phyloP scores from a whole-genome alignment of 2,113 vertebrate species.

The Onychostruthus taczanowskii region DNA sequence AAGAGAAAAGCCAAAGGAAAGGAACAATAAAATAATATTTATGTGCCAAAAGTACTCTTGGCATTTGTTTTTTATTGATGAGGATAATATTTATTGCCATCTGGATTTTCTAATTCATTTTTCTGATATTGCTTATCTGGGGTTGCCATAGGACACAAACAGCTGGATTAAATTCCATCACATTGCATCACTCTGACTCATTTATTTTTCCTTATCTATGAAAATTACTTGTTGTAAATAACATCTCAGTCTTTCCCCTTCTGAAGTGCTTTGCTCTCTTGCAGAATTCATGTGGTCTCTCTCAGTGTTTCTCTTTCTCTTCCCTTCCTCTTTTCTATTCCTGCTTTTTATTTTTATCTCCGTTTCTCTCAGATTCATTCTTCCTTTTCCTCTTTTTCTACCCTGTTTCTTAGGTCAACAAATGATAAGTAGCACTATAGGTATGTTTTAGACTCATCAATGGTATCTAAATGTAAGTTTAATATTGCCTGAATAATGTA shows the following conservation, averaged over 20 bases:
- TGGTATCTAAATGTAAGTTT: background rate
- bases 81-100: conserved; percentile 42
- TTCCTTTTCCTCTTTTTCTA: background rate
- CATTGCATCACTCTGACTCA: conserved; percentile 54
- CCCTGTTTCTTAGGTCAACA: background rate
- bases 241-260: background rate
- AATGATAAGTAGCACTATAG: background rate
- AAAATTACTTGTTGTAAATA: conserved; percentile 57
- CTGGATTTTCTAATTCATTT: conserved; percentile 40
- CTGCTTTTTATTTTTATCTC: background rate
- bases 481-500: background rate
- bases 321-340: background rate
- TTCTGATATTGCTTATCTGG: conserved; percentile 62
- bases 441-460: background rate
- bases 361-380: background rate
- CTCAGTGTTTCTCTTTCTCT: background rate
- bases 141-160: conserved; percentile 60
- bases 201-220: conserved; percentile 56
- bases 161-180: conserved; percentile 55
- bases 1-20: background rate
- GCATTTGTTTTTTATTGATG: conserved; percentile 44
- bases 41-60: conserved; percentile 5
- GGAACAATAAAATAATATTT: background rate
- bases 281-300: background rate
- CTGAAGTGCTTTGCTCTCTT: background rate